Conservation (phyloP, 2,113 vertebrate genomes). For the Catharus minimus region DNA sequence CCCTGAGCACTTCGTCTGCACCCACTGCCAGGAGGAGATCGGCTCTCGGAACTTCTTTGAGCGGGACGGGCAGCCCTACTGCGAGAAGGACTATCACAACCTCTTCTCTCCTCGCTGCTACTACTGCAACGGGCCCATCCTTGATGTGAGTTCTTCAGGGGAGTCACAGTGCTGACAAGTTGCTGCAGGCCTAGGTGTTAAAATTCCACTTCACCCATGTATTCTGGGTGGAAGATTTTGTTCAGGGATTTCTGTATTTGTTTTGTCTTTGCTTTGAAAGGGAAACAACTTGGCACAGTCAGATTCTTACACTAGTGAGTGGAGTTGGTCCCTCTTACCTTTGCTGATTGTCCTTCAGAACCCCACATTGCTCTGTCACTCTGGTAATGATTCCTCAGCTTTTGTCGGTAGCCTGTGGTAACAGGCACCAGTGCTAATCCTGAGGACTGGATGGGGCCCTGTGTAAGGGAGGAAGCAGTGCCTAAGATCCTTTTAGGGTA, state of each 20-base stretch:
- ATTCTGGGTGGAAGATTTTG: neutral
- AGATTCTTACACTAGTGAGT: neutral
- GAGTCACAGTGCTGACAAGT: neutral
- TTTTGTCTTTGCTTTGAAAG: neutral
- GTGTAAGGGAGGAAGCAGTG: neutral
- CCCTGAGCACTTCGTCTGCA: constrained; percentile 98
- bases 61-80: constrained; percentile 95
- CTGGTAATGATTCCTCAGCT: neutral
- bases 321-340: neutral
- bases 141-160: constrained; percentile 86
- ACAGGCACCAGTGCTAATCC: neutral
- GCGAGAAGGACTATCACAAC: constrained; percentile 95
- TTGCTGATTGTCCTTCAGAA: neutral
- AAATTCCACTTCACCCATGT: neutral
- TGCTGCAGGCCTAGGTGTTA: neutral
- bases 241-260: neutral
- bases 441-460: neutral
- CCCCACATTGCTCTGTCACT: neutral
- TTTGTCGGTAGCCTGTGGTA: neutral
- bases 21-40: constrained; percentile 97
- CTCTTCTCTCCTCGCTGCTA: constrained; percentile 96
- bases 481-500: constrained; percentile 24
- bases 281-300: neutral
- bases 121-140: constrained; percentile 97
- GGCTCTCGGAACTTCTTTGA: constrained; percentile 98